These are phyloP conservation scores for Centropyge bicolor DNA, from an alignment of 2,797 vertebrate genomes.

Conservation along the genomic window DNA sequence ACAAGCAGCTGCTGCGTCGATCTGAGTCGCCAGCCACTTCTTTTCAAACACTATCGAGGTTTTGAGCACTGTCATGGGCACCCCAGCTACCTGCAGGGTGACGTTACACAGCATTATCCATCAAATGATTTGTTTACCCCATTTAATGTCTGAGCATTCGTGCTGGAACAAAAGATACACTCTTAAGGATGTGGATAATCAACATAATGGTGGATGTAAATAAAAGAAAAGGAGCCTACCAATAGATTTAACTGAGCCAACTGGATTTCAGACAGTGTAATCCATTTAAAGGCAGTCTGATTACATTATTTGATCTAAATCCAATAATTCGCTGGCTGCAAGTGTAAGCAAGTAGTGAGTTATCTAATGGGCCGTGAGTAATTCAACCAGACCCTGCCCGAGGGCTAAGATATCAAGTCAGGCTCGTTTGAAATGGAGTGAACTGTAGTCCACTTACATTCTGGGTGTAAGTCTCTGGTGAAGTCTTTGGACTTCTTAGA, in stretches of 20 bases:
- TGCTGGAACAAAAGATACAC: not conserved
- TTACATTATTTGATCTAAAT: slow-evolving; percentile 5
- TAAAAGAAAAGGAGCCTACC: not conserved
- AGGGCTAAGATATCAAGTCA: not conserved
- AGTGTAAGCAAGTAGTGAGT: slow-evolving; percentile 28
- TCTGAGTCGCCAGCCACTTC: slow-evolving; percentile 77
- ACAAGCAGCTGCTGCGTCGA: slow-evolving; percentile 83
- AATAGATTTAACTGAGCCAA: slow-evolving; percentile 19
- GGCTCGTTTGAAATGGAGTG: not conserved
- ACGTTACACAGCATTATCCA: not conserved
- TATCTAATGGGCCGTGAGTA: not conserved
- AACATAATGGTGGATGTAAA: slow-evolving; percentile 1
- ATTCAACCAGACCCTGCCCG: not conserved
- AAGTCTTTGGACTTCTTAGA: slow-evolving; percentile 73
- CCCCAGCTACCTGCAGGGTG: slow-evolving; percentile 74
- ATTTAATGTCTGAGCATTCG: not conserved
- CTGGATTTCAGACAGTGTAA: slow-evolving; percentile 26
- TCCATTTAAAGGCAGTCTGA: slow-evolving; percentile 12
- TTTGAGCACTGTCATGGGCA: slow-evolving; percentile 82
- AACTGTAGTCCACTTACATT: slow-evolving; percentile 54
- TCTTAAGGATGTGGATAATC: not conserved
- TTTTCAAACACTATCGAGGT: slow-evolving; percentile 81
- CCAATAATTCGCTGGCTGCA: not conserved
- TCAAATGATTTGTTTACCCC: not conserved
- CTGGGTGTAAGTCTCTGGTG: slow-evolving; percentile 67